Conservation (phyloP, 64 coral and sea anemone genomes). For the Porites lutea region DNA sequence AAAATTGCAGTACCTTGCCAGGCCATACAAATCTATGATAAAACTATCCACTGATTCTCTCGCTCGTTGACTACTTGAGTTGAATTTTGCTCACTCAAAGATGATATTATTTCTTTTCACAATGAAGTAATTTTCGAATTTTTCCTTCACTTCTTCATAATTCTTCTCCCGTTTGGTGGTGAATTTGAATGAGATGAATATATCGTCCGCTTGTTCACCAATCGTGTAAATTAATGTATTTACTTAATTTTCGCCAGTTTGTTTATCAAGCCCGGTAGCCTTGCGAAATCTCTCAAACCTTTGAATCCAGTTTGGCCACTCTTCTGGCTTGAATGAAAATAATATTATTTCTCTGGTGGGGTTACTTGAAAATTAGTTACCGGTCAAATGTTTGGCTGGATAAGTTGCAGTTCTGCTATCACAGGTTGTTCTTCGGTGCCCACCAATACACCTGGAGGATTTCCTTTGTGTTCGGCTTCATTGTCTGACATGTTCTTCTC, state of each 20-base stretch:
- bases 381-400: not conserved
- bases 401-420: not conserved
- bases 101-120: constrained; percentile 31
- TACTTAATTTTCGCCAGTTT: constrained; percentile 30
- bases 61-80: constrained; percentile 42
- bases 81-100: constrained; percentile 43
- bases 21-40: constrained; percentile 33
- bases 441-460: not conserved
- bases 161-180: constrained; percentile 8
- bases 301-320: constrained; percentile 32
- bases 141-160: constrained; percentile 11
- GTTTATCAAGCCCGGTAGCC: constrained; percentile 3
- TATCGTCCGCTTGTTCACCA: constrained; percentile 55
- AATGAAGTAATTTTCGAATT: constrained; percentile 34
- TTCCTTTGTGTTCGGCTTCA: not conserved
- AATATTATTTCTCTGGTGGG: not conserved
- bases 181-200: constrained; percentile 4
- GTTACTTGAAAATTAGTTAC: constrained; percentile 4
- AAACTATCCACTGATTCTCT: constrained; percentile 29
- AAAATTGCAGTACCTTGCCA: constrained; percentile 40
- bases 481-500: not conserved
- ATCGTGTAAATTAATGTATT: constrained; percentile 59
- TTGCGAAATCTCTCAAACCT: constrained; percentile 40
- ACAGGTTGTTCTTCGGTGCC: not conserved
- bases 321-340: constrained; percentile 40